Evolutionary conservation across 2,113 vertebrate genomes (phyloP).

Genomic region (Muscicapa adusta): DNA sequence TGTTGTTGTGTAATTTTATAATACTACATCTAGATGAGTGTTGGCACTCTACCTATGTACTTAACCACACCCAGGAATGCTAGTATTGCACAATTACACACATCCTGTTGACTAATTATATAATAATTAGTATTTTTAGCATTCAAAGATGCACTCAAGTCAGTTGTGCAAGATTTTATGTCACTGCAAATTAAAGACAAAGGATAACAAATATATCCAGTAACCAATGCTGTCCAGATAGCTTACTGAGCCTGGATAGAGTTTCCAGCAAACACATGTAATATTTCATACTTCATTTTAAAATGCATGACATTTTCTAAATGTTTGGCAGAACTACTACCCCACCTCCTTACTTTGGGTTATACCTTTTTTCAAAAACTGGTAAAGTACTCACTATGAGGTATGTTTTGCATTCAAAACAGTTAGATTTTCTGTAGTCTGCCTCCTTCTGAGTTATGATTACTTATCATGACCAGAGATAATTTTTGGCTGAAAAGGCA

Average conservation of each 20-base stretch:
- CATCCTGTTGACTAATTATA: constrained; percentile 70
- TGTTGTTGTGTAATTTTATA: constrained; percentile 60
- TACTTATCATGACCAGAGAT: background rate
- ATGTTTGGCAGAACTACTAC: background rate
- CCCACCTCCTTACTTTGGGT: background rate
- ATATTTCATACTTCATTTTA: background rate
- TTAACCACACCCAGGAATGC: constrained; percentile 60
- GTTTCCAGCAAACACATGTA: background rate
- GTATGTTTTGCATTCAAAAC: background rate
- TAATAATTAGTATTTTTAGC: constrained; percentile 67
- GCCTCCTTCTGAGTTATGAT: background rate
- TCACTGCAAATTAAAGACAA: constrained; percentile 10
- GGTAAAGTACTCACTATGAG: background rate
- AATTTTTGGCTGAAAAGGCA: constrained; percentile 11
- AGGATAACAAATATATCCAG: background rate
- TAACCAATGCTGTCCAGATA: background rate
- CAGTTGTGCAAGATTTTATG: constrained; percentile 41
- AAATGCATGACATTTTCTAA: background rate
- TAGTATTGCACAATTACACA: constrained; percentile 66
- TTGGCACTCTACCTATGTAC: constrained; percentile 57
- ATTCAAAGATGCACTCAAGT: constrained; percentile 59
- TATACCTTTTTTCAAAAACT: background rate
- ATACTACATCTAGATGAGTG: constrained; percentile 51
- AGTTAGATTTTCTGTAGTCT: background rate
- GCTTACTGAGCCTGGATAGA: background rate